phyloP scores from a whole-genome alignment of 2,888 invertebrate species.

The Drosophila koepferae region DNA sequence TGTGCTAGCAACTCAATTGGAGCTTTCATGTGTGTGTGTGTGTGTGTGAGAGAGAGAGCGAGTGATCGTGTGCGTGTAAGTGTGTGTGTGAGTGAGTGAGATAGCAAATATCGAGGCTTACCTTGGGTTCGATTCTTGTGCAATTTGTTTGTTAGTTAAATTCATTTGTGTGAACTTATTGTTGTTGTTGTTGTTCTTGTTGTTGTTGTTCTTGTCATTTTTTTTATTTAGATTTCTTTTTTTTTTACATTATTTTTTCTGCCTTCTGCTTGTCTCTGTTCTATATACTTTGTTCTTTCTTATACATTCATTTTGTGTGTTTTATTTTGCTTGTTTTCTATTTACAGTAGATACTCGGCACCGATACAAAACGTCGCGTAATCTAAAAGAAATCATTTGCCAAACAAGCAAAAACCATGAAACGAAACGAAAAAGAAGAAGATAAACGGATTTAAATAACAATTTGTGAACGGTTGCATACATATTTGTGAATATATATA shows the following conservation, averaged over 20 bases:
- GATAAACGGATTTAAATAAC: slow-evolving; percentile 74
- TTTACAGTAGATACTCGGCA: slow-evolving; percentile 85
- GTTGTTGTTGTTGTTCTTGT: slow-evolving; percentile 41
- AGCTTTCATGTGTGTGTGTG: slow-evolving; percentile 43
- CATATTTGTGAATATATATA: slow-evolving; percentile 21
- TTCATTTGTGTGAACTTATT: slow-evolving; percentile 44
- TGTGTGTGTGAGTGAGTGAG: slow-evolving; percentile 42
- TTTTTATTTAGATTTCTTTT: slow-evolving; percentile 32
- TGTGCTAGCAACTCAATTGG: slow-evolving; percentile 80
- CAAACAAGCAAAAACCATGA: slow-evolving; percentile 83
- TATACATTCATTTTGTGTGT: neutral
- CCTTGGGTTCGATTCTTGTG: slow-evolving; percentile 72
- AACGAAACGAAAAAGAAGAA: slow-evolving; percentile 83
- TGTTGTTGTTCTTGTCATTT: slow-evolving; percentile 43
- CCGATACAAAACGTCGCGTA: slow-evolving; percentile 86
- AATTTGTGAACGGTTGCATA: slow-evolving; percentile 36
- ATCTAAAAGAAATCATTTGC: slow-evolving; percentile 84
- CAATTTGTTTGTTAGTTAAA: slow-evolving; percentile 48
- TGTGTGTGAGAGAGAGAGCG: slow-evolving; percentile 19
- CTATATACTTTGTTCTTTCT: neutral
- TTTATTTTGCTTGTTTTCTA: slow-evolving; percentile 56
- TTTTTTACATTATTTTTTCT: slow-evolving; percentile 37
- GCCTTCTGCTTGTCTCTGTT: slow-evolving; percentile 51
- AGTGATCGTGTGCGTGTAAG: slow-evolving; percentile 1
- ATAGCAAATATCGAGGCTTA: slow-evolving; percentile 71